Evolutionary conservation across 2,888 invertebrate genomes (phyloP).

Genomic region (Limnephilus marmoratus): DNA sequence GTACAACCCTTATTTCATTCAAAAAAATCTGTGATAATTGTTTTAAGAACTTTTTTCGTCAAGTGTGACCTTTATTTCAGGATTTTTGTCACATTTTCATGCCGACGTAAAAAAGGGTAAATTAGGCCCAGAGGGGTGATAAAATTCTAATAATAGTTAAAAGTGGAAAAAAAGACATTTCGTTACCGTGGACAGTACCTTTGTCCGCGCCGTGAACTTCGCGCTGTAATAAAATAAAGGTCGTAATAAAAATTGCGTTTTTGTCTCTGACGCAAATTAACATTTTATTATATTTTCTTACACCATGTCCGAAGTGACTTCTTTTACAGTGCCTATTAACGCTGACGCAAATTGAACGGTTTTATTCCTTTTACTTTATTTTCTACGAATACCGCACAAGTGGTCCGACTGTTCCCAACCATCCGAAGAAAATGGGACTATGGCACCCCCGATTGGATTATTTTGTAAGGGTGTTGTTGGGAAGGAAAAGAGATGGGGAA

Average conservation of each 20-base stretch:
- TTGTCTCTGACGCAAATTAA: background rate
- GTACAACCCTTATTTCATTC: background rate
- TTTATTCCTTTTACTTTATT: too few relatives aligned
- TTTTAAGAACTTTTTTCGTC: background rate
- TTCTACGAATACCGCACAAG: too few relatives aligned
- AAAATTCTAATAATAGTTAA: background rate
- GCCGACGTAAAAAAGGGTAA: background rate
- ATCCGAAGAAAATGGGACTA: too few relatives aligned
- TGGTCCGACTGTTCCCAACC: too few relatives aligned
- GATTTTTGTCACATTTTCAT: background rate
- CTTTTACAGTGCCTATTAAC: background rate
- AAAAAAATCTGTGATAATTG: background rate
- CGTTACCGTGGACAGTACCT: background rate
- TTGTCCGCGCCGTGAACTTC: background rate
- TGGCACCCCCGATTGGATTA: too few relatives aligned
- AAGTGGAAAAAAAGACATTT: background rate
- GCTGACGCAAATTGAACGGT: too few relatives aligned
- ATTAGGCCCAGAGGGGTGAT: background rate
- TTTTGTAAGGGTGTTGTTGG: too few relatives aligned
- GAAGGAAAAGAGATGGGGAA: too few relatives aligned
- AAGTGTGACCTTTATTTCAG: background rate
- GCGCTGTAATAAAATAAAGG: background rate
- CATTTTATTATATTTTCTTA: background rate
- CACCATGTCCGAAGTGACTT: background rate
- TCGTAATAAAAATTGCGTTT: background rate